phyloP scores from a whole-genome alignment of 2,113 vertebrate species.

The Osmerus eperlanus region DNA sequence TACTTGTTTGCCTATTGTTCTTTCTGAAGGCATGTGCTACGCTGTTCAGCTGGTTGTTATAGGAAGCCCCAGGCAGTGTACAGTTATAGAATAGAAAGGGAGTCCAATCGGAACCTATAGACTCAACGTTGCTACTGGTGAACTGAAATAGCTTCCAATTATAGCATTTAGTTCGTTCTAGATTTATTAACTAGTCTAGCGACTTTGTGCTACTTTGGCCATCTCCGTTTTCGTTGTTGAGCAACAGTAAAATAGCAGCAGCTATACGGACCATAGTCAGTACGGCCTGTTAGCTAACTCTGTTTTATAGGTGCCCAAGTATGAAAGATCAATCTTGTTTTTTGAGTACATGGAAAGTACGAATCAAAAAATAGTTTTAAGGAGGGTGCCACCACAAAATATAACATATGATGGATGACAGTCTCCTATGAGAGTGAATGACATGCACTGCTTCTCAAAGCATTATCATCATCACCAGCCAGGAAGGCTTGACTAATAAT shows the following conservation, averaged over 20 bases:
- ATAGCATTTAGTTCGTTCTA: too few relatives aligned
- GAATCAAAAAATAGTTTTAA: conserved; percentile 50
- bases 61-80: too few relatives aligned
- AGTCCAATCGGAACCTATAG: too few relatives aligned
- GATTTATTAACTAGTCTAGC: too few relatives aligned
- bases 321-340: conserved; percentile 69
- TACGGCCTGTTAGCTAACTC: conserved; percentile 50
- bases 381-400: conserved; percentile 52
- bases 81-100: too few relatives aligned
- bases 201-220: too few relatives aligned
- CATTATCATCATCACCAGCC: conserved; percentile 32
- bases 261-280: conserved; percentile 23
- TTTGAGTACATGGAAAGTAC: conserved; percentile 69
- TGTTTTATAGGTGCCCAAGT: conserved; percentile 65
- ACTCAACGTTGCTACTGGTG: too few relatives aligned
- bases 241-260: too few relatives aligned
- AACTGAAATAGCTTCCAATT: too few relatives aligned
- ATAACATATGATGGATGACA: conserved; percentile 60
- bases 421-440: conserved; percentile 36
- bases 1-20: conserved; percentile 8
- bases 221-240: too few relatives aligned
- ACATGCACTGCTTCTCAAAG: conserved; percentile 43
- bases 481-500: conserved; percentile 51
- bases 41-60: too few relatives aligned
- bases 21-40: neutral